Evolutionary conservation across 2,888 invertebrate species (phyloP), one percentile per base, ranked within the genome.

Genomic region (Aleiodes leptofemur): DNA sequence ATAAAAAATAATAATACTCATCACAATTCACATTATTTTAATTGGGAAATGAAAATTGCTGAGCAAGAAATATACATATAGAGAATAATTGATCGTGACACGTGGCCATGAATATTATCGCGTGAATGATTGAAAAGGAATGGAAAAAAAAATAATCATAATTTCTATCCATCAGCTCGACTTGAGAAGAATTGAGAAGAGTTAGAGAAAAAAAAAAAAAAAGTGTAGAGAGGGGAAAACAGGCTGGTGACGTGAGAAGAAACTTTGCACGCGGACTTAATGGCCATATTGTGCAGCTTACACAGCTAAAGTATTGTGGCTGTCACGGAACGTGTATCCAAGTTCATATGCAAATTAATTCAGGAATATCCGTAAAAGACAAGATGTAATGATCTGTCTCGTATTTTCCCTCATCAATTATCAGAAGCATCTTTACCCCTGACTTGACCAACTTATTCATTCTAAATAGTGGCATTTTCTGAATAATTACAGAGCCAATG

Each of bases 291-390:
- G 78, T 78, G 73, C 56, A 53, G 5, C 16, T 34, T 61, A 38
- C 34, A 61, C 43, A 64, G 34, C 16, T 48, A 11, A 64, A 48
- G 48, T 48, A 23, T 64, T 64, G 64, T 68, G 29, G 13, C 50
- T 68, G 13, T 68, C 68, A 68, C 51, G 79, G 79, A 82, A 71
- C 74, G 55, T 51, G 70, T 61, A 56, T 38, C 23, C 57, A 50
- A 57, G 57, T 81, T 73, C 79, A 81, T 85, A 86, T 87, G 86
- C 84, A 87, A 87, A 88, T 88, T 85, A 87, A 87, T 87, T 87
- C 86, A 80, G 76, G 81, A 73, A 78, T 78, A 78, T 77, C 69
- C 72, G 59, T 75, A 48, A 73, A 51, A 70, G 56, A 50, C 75
- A 56, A 77, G 77, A 79, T 78, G 77, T 79, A 79, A 78, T 78